Percentiles rank a stretch among this genome's conserved stretches.
Conservation (phyloP, 2,888 invertebrate species). For the Cremastinae sp. region DNA sequence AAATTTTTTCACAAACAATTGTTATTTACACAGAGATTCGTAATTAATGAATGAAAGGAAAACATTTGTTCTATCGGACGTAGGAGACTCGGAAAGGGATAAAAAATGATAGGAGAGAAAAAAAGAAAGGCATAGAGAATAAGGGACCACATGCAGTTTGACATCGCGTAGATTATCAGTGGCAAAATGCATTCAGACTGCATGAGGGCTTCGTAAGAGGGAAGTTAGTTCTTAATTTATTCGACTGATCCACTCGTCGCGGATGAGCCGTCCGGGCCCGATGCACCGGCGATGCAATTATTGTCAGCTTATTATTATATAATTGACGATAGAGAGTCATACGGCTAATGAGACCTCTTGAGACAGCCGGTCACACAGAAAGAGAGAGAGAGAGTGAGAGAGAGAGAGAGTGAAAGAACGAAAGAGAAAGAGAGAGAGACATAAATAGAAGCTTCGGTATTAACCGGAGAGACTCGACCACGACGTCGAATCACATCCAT, state of each 20-base stretch:
- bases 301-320: constrained; percentile 80
- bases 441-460: constrained; percentile 39
- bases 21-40: too few relatives aligned
- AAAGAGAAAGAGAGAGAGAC: constrained; percentile 40
- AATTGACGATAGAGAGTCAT: constrained; percentile 75
- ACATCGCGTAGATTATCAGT: constrained; percentile 53
- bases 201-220: constrained; percentile 69
- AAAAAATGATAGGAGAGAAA: constrained; percentile 14
- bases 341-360: constrained; percentile 78
- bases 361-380: constrained; percentile 70
- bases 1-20: too few relatives aligned
- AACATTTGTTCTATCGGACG: constrained; percentile 33
- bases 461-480: constrained; percentile 64
- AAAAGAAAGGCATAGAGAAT: constrained; percentile 33
- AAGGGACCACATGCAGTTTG: constrained; percentile 56
- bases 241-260: constrained; percentile 60
- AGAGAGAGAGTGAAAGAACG: constrained; percentile 27
- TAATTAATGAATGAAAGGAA: too few relatives aligned
- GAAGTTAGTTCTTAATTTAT: constrained; percentile 72
- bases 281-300: constrained; percentile 78
- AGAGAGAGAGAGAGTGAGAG: constrained; percentile 22
- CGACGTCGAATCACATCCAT: constrained; percentile 73
- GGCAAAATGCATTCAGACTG: constrained; percentile 58
- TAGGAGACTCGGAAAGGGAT: constrained; percentile 15
- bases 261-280: constrained; percentile 67